Evolutionary conservation across 2,888 invertebrate genomes (phyloP).

Genomic region (Tiliacea aurago): DNA sequence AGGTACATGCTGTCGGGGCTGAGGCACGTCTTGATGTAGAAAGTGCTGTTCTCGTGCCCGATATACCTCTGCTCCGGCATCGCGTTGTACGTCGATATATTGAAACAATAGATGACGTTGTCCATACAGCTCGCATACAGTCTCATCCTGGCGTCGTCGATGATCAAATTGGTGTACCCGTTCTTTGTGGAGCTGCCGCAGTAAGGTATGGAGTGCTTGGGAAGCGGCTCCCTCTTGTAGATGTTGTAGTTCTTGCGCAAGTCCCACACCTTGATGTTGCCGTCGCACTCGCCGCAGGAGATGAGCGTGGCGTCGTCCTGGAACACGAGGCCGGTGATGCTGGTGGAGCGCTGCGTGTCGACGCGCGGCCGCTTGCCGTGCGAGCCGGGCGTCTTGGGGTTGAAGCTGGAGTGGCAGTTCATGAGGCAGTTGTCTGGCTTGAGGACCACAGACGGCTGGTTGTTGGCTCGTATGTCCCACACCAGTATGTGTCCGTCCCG

Average conservation of each 20-base stretch:
- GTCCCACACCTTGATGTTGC: slow-evolving; percentile 97
- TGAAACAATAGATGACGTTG: slow-evolving; percentile 96
- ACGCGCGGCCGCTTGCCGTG: slow-evolving; percentile 86
- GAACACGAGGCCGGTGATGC: slow-evolving; percentile 96
- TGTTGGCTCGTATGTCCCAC: slow-evolving; percentile 93
- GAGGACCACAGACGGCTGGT: slow-evolving; percentile 82
- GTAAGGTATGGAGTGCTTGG: slow-evolving; percentile 94
- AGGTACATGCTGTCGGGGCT: slow-evolving; percentile 95
- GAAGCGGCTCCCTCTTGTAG: slow-evolving; percentile 92
- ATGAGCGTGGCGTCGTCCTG: slow-evolving; percentile 94
- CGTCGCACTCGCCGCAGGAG: slow-evolving; percentile 97
- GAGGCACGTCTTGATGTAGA: slow-evolving; percentile 95
- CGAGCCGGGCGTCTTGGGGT: slow-evolving; percentile 88
- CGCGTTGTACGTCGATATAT: slow-evolving; percentile 92
- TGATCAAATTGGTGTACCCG: slow-evolving; percentile 94
- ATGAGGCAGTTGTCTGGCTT: slow-evolving; percentile 93
- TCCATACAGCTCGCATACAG: slow-evolving; percentile 97
- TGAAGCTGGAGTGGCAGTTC: slow-evolving; percentile 91
- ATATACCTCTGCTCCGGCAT: slow-evolving; percentile 92
- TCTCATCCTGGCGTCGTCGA: slow-evolving; percentile 92
- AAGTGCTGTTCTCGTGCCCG: slow-evolving; percentile 95
- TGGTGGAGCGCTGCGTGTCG: slow-evolving; percentile 91
- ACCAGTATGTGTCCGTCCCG: slow-evolving; percentile 96
- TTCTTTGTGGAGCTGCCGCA: slow-evolving; percentile 92
- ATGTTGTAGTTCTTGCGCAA: slow-evolving; percentile 94